Percentiles rank a stretch among this genome's conserved stretches.
Evolutionary conservation across 2,888 invertebrate genomes (phyloP).

Genomic region (Bedellia somnulentella): DNA sequence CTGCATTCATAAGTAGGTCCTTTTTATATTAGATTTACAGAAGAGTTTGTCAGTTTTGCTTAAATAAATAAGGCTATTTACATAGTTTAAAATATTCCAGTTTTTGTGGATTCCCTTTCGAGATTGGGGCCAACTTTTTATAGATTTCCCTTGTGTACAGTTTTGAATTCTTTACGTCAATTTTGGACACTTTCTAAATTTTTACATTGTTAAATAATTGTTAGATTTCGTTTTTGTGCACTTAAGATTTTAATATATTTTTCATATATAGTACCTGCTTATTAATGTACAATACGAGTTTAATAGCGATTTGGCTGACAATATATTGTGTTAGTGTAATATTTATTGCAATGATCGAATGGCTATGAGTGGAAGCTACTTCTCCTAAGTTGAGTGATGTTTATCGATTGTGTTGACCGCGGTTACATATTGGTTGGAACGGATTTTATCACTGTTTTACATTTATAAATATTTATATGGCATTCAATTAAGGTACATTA

Average conservation of each 20-base stretch:
- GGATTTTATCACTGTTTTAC: conserved; percentile 64
- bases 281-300: conserved; percentile 27
- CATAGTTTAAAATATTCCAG: conserved; percentile 39
- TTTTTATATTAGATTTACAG: conserved; percentile 22
- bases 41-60: conserved; percentile 31
- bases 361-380: too few relatives aligned
- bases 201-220: too few relatives aligned
- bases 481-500: conserved; percentile 57
- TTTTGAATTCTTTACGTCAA: too few relatives aligned
- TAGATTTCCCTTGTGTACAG: conserved; percentile 19
- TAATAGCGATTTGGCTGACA: conserved; percentile 18
- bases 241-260: too few relatives aligned
- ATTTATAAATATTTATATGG: conserved; percentile 63
- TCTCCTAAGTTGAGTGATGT: too few relatives aligned
- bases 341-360: too few relatives aligned
- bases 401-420: conserved; percentile 35
- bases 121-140: conserved; percentile 49
- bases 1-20: conserved; percentile 40
- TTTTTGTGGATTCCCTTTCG: conserved; percentile 25
- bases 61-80: conserved; percentile 24
- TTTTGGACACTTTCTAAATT: too few relatives aligned
- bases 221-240: too few relatives aligned
- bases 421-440: conserved; percentile 51
- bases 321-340: not conserved
- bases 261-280: conserved; percentile 48